Evolutionary conservation across 2,113 vertebrate genomes (phyloP).

Genomic region (Cyphomyrus discorhynchus): DNA sequence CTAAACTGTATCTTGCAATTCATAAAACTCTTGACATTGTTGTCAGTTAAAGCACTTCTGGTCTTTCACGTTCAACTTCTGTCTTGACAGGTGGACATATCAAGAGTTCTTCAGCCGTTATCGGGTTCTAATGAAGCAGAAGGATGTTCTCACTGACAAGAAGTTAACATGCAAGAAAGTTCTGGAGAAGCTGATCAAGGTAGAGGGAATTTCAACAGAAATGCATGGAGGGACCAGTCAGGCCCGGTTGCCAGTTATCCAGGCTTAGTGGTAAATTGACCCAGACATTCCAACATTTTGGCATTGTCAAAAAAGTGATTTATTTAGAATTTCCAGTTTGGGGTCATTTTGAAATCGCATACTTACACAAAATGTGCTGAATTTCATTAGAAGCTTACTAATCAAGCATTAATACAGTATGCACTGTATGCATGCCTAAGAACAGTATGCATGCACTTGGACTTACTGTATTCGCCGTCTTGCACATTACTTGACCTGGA

Average conservation of each 20-base stretch:
- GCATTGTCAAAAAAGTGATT: background rate
- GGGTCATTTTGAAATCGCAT: background rate
- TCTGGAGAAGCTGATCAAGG: constrained; percentile 88
- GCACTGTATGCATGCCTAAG: background rate
- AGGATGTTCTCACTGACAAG: constrained; percentile 82
- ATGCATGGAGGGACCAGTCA: background rate
- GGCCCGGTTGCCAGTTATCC: background rate
- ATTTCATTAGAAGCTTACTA: background rate
- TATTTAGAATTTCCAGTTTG: background rate
- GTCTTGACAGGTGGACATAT: constrained; percentile 83
- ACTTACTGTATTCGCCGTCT: background rate
- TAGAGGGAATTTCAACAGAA: constrained; percentile 35
- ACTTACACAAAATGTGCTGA: background rate
- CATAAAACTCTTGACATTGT: background rate
- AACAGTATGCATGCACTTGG: background rate
- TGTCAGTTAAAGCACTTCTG: background rate
- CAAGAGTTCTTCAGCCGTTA: constrained; percentile 98
- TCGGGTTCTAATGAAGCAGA: constrained; percentile 95
- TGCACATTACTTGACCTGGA: no score
- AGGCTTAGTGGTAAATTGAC: background rate
- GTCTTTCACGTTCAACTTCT: background rate
- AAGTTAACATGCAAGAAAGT: constrained; percentile 92
- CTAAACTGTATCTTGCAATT: background rate
- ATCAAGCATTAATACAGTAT: background rate
- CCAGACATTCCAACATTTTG: background rate